A percentile compares a stretch with the other conserved stretches of the same genome.
These are phyloP conservation scores for Macaria notata DNA, from an alignment of 2,888 invertebrate species.

Conservation along the genomic window DNA sequence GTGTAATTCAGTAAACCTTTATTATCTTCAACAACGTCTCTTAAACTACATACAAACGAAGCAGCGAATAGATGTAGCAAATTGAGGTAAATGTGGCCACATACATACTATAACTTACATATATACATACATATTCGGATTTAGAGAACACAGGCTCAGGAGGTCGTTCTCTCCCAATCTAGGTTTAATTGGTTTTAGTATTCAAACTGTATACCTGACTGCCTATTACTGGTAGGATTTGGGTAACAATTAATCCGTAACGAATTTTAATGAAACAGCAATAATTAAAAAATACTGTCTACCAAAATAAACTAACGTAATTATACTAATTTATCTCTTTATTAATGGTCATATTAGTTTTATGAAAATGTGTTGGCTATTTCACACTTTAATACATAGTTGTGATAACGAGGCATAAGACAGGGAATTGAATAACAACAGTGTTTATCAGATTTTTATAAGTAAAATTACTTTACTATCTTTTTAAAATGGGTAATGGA, in stretches of 20 bases:
- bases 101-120: background rate
- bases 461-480: too few relatives aligned
- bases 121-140: constrained; percentile 1
- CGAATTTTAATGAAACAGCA: background rate
- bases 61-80: constrained; percentile 3
- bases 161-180: constrained; percentile 1
- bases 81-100: background rate
- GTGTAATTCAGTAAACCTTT: background rate
- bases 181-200: constrained; percentile 3
- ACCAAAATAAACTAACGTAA: too few relatives aligned
- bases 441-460: too few relatives aligned
- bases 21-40: constrained; percentile 1
- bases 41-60: background rate
- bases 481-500: too few relatives aligned
- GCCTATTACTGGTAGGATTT: background rate
- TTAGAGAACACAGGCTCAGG: constrained; percentile 1
- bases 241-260: background rate
- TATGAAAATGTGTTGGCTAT: too few relatives aligned
- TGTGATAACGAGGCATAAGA: too few relatives aligned
- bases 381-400: too few relatives aligned
- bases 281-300: too few relatives aligned
- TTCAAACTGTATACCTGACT: background rate
- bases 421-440: too few relatives aligned
- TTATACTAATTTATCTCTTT: too few relatives aligned
- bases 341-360: too few relatives aligned